phyloP scores from a whole-genome alignment of 2,113 vertebrate genomes.

The Pygathrix nemaeus region DNA sequence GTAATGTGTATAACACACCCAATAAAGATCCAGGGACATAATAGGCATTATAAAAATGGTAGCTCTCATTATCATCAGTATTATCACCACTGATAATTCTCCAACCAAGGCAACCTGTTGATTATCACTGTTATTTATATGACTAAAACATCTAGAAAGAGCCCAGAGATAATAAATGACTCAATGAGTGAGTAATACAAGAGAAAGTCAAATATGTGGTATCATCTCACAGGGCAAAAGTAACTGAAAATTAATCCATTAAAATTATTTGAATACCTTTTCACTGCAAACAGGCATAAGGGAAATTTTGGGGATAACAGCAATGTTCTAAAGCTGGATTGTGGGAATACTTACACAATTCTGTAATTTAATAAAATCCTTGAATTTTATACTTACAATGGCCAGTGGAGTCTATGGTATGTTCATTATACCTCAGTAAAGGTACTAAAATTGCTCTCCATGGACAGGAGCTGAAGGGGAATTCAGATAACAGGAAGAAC shows the following conservation, averaged over 20 bases:
- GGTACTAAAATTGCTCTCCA: neutral
- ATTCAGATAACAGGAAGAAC: neutral
- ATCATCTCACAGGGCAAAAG: neutral
- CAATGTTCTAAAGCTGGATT: neutral
- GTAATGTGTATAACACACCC: neutral
- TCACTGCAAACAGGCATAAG: neutral
- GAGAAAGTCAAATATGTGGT: neutral
- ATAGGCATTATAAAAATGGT: neutral
- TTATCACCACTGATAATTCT: neutral
- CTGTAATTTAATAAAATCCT: neutral
- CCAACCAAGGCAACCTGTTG: neutral
- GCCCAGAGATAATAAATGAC: neutral
- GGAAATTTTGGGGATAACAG: neutral
- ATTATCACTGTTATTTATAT: neutral
- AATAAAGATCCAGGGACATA: neutral
- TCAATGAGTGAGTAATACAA: neutral
- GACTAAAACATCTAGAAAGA: neutral
- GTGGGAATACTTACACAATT: neutral
- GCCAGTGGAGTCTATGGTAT: neutral
- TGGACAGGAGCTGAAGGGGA: neutral
- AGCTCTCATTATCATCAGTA: neutral
- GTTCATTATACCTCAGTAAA: conserved; percentile 14
- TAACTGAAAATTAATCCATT: neutral
- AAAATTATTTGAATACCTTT: neutral
- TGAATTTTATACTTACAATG: neutral